Base-by-base conservation (phyloP, 2,797 vertebrate species). In the Melanogrammus aeglefinus region DNA sequence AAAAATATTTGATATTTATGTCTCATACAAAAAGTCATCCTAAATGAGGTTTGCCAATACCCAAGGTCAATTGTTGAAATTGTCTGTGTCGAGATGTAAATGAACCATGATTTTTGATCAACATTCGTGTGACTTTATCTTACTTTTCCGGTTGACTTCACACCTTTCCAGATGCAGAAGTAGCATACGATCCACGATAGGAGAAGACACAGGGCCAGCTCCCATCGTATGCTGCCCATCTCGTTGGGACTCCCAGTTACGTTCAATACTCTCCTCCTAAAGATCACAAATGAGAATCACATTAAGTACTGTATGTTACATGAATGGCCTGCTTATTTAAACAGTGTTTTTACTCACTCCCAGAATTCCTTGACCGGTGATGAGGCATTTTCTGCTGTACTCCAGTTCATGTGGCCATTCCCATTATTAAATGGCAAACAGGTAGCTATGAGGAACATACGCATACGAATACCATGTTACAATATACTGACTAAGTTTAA, bases 121-220 rank as follows among this genome's bases (percentile, higher is more conserved):
- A 41, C 39, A 33, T 33, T 33, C 31, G 31, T 33, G 8, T 73
- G 14, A 21, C 14, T 8, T 3, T 63, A 12, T 76, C 92, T 75
- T 81, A 98, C 97, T 95, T 99, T 99, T 75, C 98, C 98, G 0
- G 97, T 98, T 35, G 97, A 98, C 88, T 97, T 97, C 57, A 99
- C 96, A 63, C 98, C 98, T 89, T 96, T 98, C 97, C 98, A 99
- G 74, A 98, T 95, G 88, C 97, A 99, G 86, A 99, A 99, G 90
- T 99, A 99, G 74, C 98, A 99, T 86, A 98, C 91, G 87, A 96
- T 88, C 98, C 97, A 99, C 0, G 96, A 95, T 16, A 99, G 86
- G 75, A 99, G 80, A 29, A 99, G 96, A 89, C 97, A 99, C 27
- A 99, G 86, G 16, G 91, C 96, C 89, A 99, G 85, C 84, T 99